Evolutionary conservation across 2,113 vertebrate genomes (phyloP).

Genomic region (Todiramphus saurophagus): DNA sequence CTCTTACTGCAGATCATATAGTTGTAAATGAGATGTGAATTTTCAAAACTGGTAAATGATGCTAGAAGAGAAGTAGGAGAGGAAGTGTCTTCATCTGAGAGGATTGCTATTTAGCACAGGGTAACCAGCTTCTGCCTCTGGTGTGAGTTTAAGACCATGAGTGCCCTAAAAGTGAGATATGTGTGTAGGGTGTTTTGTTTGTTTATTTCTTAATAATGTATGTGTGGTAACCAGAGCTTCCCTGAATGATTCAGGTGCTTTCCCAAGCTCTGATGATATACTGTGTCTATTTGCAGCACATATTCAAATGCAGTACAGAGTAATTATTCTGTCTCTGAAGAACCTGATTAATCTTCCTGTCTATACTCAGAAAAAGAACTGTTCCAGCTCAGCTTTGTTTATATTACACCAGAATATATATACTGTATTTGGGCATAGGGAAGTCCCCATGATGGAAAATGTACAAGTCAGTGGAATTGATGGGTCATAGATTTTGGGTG

Average conservation of each 20-base stretch:
- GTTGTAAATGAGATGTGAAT: not conserved
- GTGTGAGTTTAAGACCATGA: not conserved
- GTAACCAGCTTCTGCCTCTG: not conserved
- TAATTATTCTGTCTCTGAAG: constrained; percentile 9
- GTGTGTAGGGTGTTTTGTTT: not conserved
- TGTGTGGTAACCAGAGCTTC: not conserved
- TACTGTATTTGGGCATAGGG: not conserved
- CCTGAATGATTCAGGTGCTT: not conserved
- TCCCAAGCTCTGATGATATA: not conserved
- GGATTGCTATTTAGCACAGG: not conserved
- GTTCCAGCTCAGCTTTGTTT: not conserved
- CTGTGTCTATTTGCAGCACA: not conserved
- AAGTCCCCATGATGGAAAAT: not conserved
- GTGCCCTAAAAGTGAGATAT: not conserved
- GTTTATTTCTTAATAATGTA: not conserved
- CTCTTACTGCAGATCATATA: not conserved
- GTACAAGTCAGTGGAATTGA: not conserved
- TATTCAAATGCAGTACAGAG: not conserved
- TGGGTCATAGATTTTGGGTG: not conserved
- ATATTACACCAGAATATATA: not conserved
- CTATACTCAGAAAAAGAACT: not conserved
- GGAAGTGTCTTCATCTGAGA: not conserved
- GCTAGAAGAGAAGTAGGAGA: not conserved
- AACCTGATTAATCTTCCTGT: constrained; percentile 33
- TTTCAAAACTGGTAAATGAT: not conserved